phyloP scores from a whole-genome alignment of 2,797 vertebrate genomes.

The Morus bassanus region DNA sequence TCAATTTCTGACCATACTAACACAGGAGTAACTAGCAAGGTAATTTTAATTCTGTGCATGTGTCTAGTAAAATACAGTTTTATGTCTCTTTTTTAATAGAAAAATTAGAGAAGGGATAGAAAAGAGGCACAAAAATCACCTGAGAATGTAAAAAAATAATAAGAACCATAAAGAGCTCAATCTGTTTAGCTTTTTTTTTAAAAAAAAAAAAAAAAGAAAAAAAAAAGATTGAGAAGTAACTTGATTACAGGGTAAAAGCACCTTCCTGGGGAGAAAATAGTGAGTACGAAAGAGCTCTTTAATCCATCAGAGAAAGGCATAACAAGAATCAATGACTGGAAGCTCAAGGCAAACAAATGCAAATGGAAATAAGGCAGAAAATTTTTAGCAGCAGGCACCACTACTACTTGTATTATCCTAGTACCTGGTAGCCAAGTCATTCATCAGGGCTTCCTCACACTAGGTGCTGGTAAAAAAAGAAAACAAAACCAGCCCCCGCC shows the following conservation, averaged over 20 bases:
- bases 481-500: neutral
- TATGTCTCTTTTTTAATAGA: neutral
- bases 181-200: neutral
- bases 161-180: neutral
- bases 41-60: neutral
- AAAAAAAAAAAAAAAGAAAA: neutral
- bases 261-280: slow-evolving; percentile 46
- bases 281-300: slow-evolving; percentile 45
- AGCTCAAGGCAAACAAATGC: slow-evolving; percentile 51
- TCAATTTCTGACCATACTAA: neutral
- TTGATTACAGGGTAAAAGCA: slow-evolving; percentile 50
- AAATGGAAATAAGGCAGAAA: slow-evolving; percentile 36
- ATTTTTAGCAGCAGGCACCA: slow-evolving; percentile 29
- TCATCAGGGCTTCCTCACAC: neutral
- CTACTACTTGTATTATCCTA: slow-evolving; percentile 17
- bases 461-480: neutral
- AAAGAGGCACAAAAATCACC: neutral
- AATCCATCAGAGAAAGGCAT: slow-evolving; percentile 30
- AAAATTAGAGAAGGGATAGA: neutral
- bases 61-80: neutral
- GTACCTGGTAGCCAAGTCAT: neutral
- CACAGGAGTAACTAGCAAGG: neutral
- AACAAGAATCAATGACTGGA: slow-evolving; percentile 39
- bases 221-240: neutral
- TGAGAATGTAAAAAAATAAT: neutral